phyloP scores from a whole-genome alignment of 2,113 vertebrate genomes.

The Hippolais icterina region DNA sequence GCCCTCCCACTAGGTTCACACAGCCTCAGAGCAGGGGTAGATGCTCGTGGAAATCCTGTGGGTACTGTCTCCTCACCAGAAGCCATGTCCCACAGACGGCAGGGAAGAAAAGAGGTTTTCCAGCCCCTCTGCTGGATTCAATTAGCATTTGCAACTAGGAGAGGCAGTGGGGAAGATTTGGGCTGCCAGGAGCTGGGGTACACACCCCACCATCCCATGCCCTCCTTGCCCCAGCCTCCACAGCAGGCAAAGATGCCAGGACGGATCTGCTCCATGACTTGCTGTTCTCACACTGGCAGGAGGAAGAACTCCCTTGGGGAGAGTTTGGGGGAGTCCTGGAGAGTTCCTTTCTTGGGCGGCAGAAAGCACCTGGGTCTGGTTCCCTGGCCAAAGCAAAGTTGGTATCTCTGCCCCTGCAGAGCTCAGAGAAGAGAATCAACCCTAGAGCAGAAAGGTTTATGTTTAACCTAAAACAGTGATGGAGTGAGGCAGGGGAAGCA shows the following conservation, averaged over 20 bases:
- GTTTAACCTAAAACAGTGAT: rapidly evolving
- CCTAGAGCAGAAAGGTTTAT: background rate
- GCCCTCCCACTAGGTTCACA: background rate
- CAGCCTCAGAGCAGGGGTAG: background rate
- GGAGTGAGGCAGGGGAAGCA: background rate
- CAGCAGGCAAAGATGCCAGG: no score
- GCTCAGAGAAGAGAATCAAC: background rate
- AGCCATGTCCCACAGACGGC: rapidly evolving
- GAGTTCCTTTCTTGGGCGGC: rapidly evolving
- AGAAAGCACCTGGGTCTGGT: background rate
- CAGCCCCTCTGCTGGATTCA: background rate
- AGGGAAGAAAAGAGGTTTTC: background rate
- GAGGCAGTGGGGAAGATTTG: background rate
- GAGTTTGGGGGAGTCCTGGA: background rate
- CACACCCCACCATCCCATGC: rapidly evolving
- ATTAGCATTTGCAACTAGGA: background rate
- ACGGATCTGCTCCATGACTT: rapidly evolving
- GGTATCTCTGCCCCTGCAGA: background rate
- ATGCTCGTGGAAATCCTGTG: rapidly evolving
- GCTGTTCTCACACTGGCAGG: rapidly evolving
- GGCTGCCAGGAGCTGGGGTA: background rate
- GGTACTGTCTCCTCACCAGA: background rate
- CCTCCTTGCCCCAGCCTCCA: background rate
- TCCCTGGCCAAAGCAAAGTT: background rate
- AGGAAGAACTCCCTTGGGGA: background rate